A percentile compares a stretch with the other conserved stretches of the same genome.
These are phyloP conservation scores for Eciton burchellii DNA, from an alignment of 1,140 invertebrate genomes.

Conservation along the genomic window DNA sequence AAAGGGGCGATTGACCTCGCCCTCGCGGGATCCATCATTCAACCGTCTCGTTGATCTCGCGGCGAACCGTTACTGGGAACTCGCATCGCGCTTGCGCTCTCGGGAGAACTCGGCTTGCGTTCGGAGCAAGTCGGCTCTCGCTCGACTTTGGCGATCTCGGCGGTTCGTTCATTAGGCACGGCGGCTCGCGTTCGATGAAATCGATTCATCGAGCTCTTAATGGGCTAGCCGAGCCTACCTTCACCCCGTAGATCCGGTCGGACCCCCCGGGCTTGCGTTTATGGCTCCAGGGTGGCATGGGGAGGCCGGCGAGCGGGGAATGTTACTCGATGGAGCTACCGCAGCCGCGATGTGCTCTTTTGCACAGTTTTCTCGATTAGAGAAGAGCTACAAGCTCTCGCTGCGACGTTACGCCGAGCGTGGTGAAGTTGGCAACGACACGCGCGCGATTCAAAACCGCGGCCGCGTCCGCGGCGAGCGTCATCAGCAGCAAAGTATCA, in stretches of 20 bases:
- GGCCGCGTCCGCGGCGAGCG: neutral
- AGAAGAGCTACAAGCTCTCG: too few relatives aligned
- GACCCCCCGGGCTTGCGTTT: neutral
- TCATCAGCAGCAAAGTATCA: slow-evolving; percentile 10
- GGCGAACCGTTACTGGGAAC: slow-evolving; percentile 61
- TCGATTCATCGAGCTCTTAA: slow-evolving; percentile 69
- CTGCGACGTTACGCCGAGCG: too few relatives aligned
- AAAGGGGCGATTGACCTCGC: slow-evolving; percentile 62
- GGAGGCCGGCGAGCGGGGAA: neutral
- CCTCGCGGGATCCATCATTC: slow-evolving; percentile 66
- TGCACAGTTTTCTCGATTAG: too few relatives aligned
- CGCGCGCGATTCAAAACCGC: neutral
- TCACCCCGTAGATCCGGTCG: neutral
- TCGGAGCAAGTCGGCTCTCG: too few relatives aligned
- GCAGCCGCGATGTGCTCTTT: neutral
- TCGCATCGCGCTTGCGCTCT: slow-evolving; percentile 19
- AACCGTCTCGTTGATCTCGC: slow-evolving; percentile 50
- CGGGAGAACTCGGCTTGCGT: too few relatives aligned
- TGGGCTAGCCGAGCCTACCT: slow-evolving; percentile 22
- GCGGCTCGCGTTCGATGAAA: slow-evolving; percentile 61
- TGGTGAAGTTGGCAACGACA: too few relatives aligned
- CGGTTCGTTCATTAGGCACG: slow-evolving; percentile 62
- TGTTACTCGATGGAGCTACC: neutral
- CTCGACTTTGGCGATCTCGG: too few relatives aligned
- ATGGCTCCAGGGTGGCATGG: neutral